A percentile compares a stretch with the other conserved stretches of the same genome.
phyloP scores from a whole-genome alignment of 2,113 vertebrate species.

The Crotalus tigris region DNA sequence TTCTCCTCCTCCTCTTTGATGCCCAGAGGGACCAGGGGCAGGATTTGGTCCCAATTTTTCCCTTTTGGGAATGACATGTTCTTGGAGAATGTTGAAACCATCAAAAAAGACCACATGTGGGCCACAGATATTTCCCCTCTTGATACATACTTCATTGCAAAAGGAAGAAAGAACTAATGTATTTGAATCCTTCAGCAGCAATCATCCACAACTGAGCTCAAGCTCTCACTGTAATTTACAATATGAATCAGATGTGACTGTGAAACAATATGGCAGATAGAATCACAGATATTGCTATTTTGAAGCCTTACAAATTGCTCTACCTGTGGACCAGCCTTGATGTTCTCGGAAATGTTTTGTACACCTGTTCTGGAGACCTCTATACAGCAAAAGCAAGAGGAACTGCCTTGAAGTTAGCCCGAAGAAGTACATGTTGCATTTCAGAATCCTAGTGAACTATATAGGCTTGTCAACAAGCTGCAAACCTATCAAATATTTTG shows the following conservation, averaged over 20 bases:
- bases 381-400: background rate
- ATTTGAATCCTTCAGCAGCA: background rate
- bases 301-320: background rate
- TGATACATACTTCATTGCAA: background rate
- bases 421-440: background rate
- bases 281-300: background rate
- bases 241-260: background rate
- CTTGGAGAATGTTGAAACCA: background rate
- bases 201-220: background rate
- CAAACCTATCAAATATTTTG: background rate
- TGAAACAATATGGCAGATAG: background rate
- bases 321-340: background rate
- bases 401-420: background rate
- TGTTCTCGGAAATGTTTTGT: background rate
- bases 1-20: background rate
- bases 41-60: background rate
- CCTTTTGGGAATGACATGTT: background rate
- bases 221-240: background rate
- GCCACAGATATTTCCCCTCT: background rate
- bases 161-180: background rate
- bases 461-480: background rate
- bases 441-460: background rate
- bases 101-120: background rate
- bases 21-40: background rate
- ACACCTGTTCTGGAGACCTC: background rate